Conservation (phyloP, 2,797 vertebrate genomes). For the Todus mexicanus region DNA sequence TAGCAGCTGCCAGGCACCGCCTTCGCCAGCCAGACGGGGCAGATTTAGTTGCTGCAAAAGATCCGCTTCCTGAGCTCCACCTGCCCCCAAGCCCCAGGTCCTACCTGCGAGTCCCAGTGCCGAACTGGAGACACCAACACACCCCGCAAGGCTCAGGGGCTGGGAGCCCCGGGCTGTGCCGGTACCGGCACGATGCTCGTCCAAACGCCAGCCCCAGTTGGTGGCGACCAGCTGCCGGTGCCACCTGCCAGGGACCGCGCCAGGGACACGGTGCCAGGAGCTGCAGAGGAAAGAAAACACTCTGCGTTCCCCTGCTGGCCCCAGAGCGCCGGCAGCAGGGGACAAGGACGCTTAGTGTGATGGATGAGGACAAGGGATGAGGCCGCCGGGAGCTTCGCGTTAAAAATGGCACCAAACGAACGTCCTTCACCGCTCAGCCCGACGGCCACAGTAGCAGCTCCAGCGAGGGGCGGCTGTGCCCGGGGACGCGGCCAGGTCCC, state of each 20-base stretch:
- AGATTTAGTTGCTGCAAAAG: neutral
- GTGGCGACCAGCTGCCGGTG: neutral
- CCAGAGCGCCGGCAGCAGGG: neutral
- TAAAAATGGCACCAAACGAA: neutral
- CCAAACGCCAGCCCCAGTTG: neutral
- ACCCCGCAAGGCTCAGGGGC: neutral
- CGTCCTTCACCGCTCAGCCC: neutral
- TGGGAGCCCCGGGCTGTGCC: neutral
- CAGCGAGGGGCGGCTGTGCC: neutral
- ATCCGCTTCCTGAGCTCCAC: neutral
- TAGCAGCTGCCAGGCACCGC: neutral
- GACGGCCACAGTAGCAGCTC: neutral
- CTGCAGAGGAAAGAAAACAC: neutral
- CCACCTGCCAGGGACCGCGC: neutral
- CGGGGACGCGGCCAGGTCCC: fast-evolving
- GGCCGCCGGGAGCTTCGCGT: fast-evolving
- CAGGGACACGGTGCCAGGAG: neutral
- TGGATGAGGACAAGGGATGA: neutral
- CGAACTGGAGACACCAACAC: fast-evolving
- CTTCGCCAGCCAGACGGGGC: neutral
- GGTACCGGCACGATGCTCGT: fast-evolving
- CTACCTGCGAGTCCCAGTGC: neutral
- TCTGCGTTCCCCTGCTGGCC: fast-evolving
- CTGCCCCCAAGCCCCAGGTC: neutral
- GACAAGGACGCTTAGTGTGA: neutral